A percentile compares a stretch with the other conserved stretches of the same genome.
These are phyloP conservation scores for Alouatta palliata DNA, from an alignment of 2,113 vertebrate species.

Conservation along the genomic window DNA sequence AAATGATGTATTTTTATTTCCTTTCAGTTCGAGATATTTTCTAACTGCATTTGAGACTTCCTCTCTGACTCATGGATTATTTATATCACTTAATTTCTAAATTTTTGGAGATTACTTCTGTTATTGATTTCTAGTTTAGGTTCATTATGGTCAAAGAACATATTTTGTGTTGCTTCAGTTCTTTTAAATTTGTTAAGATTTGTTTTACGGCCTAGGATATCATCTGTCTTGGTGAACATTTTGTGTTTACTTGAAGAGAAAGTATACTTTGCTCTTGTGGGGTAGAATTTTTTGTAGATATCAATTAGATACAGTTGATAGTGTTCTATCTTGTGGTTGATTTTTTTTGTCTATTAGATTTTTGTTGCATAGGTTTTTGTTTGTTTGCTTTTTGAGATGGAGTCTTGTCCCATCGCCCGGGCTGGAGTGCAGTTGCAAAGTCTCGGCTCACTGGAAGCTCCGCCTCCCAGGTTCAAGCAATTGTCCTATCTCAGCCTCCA, in stretches of 20 bases:
- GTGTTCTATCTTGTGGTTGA: background rate
- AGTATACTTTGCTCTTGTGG: background rate
- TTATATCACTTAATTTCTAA: background rate
- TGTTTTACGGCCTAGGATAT: background rate
- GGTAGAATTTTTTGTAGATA: background rate
- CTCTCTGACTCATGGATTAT: background rate
- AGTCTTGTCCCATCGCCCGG: too few relatives aligned
- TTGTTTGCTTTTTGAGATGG: too few relatives aligned
- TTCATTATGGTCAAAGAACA: background rate
- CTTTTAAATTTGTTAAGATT: conserved; percentile 27
- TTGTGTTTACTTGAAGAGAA: background rate
- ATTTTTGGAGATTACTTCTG: background rate
- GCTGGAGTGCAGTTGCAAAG: too few relatives aligned
- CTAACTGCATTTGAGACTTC: background rate
- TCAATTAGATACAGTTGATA: background rate
- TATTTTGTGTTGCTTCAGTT: background rate
- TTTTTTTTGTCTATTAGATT: background rate
- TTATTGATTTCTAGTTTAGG: background rate
- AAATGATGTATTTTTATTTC: conserved; percentile 18
- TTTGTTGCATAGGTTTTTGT: background rate
- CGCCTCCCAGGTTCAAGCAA: too few relatives aligned
- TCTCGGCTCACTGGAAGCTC: too few relatives aligned
- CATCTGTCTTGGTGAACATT: background rate
- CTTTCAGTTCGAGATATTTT: conserved; percentile 5
- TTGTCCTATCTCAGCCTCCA: too few relatives aligned